Evolutionary conservation across 2,113 vertebrate genomes (phyloP).

Genomic region (Bubo scandiacus): DNA sequence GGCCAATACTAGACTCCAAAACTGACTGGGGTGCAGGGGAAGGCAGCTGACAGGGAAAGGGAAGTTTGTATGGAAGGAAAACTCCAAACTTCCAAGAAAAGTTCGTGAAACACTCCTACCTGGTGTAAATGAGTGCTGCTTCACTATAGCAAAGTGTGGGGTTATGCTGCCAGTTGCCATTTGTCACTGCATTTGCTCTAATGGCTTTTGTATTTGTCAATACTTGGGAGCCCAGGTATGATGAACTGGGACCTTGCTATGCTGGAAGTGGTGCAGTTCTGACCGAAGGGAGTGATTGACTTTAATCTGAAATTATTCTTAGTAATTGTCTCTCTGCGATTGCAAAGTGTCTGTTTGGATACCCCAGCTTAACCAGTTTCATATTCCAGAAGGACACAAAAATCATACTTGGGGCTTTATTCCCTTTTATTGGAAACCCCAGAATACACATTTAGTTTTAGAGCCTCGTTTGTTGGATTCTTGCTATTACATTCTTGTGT

Average conservation of each 20-base stretch:
- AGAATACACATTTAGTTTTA: not conserved
- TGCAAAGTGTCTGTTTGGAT: not conserved
- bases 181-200: accelerated
- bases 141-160: not conserved
- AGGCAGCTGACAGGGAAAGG: not conserved
- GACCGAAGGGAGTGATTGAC: not conserved
- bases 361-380: not conserved
- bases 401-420: not conserved
- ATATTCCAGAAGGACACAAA: not conserved
- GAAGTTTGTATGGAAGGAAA: not conserved
- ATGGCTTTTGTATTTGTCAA: not conserved
- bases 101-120: accelerated
- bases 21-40: accelerated
- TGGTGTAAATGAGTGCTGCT: too few species aligned
- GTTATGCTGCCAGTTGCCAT: not conserved
- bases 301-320: not conserved
- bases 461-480: not conserved
- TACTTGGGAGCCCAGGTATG: not conserved
- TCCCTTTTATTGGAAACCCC: not conserved
- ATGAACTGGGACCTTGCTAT: not conserved
- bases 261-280: not conserved
- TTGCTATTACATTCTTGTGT: not conserved
- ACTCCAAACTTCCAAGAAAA: not conserved
- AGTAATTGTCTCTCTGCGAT: not conserved
- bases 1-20: not conserved